Base-by-base conservation (phyloP, 2,113 vertebrate species). In the Megalops atlanticus region DNA sequence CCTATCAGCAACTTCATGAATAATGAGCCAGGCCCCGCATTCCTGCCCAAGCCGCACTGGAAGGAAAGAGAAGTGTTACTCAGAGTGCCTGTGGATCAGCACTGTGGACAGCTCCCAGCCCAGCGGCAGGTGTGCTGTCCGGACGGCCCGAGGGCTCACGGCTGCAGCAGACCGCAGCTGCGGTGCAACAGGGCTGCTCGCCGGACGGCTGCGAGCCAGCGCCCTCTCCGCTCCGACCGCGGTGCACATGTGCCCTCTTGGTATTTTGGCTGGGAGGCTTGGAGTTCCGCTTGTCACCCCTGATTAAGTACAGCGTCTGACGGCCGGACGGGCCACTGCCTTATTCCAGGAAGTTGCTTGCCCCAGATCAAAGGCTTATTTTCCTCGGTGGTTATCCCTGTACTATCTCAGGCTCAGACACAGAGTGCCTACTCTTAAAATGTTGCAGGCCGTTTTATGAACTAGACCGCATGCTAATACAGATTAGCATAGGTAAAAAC, bases 1-100 rank as follows among this genome's bases (percentile, higher is more conserved):
- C 86, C 79, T 64, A 85, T 90, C 88, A 84, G 85, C 73, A 85
- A 76, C 47, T 72, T 31, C 45, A 47, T 75, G 69, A 84, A 80
- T 76, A 75, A 27, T 58, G 73, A 38, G n/a, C 71, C 71, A 78
- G 78, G 31, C n/a, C n/a, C n/a, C n/a, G n/a, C n/a, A n/a, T n/a
- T n/a, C n/a, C n/a, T n/a, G n/a, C n/a, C n/a, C n/a, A n/a, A n/a
- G n/a, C n/a, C n/a, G n/a, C n/a, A n/a, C n/a, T n/a, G n/a, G n/a
- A n/a, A n/a, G n/a, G n/a, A n/a, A n/a, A n/a, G n/a, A n/a, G n/a
- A n/a, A n/a, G n/a, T n/a, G n/a, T n/a, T n/a, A n/a, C n/a, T n/a
- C n/a, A n/a, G n/a, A n/a, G n/a, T n/a, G n/a, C n/a, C n/a, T n/a
- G n/a, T n/a, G n/a, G 43, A 77, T 84, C 84, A 83, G 84, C 77